Evolutionary conservation across 2,797 vertebrate genomes (phyloP), one percentile per base, ranked within the genome.

Genomic region (Poeciliopsis infans): DNA sequence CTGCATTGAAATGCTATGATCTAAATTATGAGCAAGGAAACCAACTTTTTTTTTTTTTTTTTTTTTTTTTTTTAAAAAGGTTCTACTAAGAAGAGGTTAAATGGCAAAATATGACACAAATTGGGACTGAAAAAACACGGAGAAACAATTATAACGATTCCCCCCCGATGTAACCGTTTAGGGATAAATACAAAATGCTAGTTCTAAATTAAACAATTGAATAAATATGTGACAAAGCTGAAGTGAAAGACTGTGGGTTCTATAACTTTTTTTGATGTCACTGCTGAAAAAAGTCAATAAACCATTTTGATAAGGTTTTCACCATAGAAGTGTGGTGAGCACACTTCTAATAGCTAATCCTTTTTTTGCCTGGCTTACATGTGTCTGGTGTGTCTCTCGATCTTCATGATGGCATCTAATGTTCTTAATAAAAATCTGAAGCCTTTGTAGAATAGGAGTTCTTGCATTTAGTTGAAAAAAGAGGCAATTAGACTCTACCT

Each of bases 141-240:
- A 31, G 2, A 31, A 31, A 16, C 10, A 33, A 55, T 55, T 55
- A 51, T 23, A 20, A 23, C 0, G 18, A 7, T 1, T 0, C 1
- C 0, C 2, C 0, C 2, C 1, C 31, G 2, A 61, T 61, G 4
- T 61, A 31, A 7, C 5, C 0, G 15, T 33, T 61, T 61, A 1
- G 6, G 28, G 13, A 61, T 31, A 18, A 16, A 18, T 61, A 61
- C 28, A 33, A 33, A 33, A 18, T 61, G 6, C 13, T 28, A 61
- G 31, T 33, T 61, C 5, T 16, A 31, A 31, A 31, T 31, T 31
- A 61, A 61, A 31, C 31, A 61, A 61, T 61, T 61, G 6, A 61
- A 61, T 33, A 61, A 15, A 33, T 33, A 18, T 18, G 31, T 31
- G 59, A 33, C 13, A 15, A 59, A 59, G 55, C 25, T 59, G 31